Conservation (phyloP, 2,797 vertebrate species). For the Tolypeutes matacus region DNA sequence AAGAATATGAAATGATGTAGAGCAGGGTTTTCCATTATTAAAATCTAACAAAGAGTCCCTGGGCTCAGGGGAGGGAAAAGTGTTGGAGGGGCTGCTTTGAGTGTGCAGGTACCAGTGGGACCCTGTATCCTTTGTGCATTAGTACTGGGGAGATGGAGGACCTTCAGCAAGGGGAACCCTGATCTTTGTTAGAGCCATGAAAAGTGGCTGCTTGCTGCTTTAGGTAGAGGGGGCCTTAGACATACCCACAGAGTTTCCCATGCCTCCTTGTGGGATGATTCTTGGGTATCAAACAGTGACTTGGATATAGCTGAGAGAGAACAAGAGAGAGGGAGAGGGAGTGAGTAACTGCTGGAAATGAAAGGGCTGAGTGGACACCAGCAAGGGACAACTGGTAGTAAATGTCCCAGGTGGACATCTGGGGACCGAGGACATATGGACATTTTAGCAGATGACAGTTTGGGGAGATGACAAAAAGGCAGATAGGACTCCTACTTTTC, state of each 20-base stretch:
- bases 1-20: background rate
- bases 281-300: background rate
- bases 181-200: background rate
- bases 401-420: background rate
- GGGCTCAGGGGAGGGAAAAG: background rate
- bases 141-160: background rate
- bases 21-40: background rate
- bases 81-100: background rate
- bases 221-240: background rate
- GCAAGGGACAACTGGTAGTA: background rate
- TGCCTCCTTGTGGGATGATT: background rate
- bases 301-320: background rate
- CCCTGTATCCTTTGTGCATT: background rate
- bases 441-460: background rate
- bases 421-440: background rate
- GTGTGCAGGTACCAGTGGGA: background rate
- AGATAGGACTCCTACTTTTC: background rate
- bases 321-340: background rate
- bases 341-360: background rate
- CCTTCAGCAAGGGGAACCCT: background rate
- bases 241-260: background rate
- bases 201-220: background rate
- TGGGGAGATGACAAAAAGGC: background rate
- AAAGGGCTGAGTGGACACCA: background rate
- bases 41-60: background rate